Conservation (phyloP, 2,888 invertebrate genomes). For the Drosophila longiperda region DNA sequence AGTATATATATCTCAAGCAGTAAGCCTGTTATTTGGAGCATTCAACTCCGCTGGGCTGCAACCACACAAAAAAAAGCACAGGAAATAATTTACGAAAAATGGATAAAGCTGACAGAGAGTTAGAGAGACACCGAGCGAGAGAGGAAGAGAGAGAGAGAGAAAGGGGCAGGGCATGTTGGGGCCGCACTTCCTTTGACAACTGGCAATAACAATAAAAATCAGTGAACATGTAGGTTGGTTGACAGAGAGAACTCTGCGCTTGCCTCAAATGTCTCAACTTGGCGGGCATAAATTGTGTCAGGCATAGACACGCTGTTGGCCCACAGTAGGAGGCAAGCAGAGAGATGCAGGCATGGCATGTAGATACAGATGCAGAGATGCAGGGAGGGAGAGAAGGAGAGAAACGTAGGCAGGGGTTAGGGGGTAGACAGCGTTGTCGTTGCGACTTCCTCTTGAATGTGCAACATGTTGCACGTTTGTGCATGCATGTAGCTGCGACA, state of each 20-base stretch:
- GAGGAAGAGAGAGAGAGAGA: not conserved
- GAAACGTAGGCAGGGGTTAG: not conserved
- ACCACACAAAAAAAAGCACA: conserved; percentile 47
- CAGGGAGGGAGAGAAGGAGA: not conserved
- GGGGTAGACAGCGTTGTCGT: conserved; percentile 14
- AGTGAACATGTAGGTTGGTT: conserved; percentile 72
- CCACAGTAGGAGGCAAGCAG: conserved; percentile 42
- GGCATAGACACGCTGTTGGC: conserved; percentile 57
- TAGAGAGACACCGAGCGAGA: not conserved
- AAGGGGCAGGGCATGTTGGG: conserved; percentile 2
- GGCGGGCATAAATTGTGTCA: conserved; percentile 74
- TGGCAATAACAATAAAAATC: conserved; percentile 79
- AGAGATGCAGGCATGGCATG: not conserved
- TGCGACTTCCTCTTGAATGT: conserved; percentile 65
- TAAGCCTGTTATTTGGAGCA: conserved; percentile 29
- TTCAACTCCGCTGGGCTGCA: conserved; percentile 47
- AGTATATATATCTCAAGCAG: too few species aligned
- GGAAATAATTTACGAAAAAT: conserved; percentile 73
- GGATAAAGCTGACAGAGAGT: conserved; percentile 7
- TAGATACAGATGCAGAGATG: not conserved
- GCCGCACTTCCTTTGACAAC: conserved; percentile 76
- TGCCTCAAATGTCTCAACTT: conserved; percentile 65
- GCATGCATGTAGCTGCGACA: conserved; percentile 44
- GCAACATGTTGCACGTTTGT: conserved; percentile 73
- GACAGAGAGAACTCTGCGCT: conserved; percentile 28